phyloP scores from a whole-genome alignment of 2,797 vertebrate genomes.

The Australoheros facetus region DNA sequence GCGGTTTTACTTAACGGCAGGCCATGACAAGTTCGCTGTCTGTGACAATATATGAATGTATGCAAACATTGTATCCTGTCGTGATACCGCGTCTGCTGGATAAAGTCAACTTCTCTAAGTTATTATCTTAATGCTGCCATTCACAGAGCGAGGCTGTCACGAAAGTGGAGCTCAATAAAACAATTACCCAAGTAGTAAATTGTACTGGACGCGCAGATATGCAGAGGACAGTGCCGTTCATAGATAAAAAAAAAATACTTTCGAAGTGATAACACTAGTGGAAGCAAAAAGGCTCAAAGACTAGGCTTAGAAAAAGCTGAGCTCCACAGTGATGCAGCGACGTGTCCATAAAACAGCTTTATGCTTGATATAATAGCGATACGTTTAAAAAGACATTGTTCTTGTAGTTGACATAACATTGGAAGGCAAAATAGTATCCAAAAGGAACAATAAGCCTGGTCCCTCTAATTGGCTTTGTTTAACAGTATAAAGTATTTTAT shows the following conservation, averaged over 20 bases:
- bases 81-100: neutral
- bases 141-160: neutral
- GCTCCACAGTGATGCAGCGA: neutral
- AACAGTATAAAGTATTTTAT: neutral
- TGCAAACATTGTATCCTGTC: conserved; percentile 18
- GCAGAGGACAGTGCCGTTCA: neutral
- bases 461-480: neutral
- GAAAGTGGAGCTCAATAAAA: conserved; percentile 2
- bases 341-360: neutral
- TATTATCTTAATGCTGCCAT: neutral
- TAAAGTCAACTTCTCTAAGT: conserved; percentile 65
- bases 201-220: conserved; percentile 1
- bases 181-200: conserved; percentile 1
- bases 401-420: neutral
- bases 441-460: neutral
- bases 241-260: conserved; percentile 30
- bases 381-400: neutral
- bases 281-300: neutral
- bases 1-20: conserved; percentile 38
- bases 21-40: conserved; percentile 64
- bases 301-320: neutral
- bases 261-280: conserved; percentile 19
- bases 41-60: conserved; percentile 35
- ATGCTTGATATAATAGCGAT: neutral
- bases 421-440: neutral